A percentile compares a stretch with the other conserved stretches of the same genome.
phyloP scores from a whole-genome alignment of 2,797 vertebrate species.

The Melanotaenia maccullochi region DNA sequence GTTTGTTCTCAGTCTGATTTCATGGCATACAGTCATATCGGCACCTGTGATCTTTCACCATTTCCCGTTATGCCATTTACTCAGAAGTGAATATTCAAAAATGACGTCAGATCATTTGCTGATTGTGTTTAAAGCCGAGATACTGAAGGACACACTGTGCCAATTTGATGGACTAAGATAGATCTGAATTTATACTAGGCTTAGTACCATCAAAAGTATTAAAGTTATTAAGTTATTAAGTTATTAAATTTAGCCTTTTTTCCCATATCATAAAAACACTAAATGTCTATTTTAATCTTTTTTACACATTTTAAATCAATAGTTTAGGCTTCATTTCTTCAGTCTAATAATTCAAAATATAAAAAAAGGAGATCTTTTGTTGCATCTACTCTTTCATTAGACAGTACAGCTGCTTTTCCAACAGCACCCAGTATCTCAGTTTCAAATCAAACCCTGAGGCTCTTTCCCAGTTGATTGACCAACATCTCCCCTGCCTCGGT shows the following conservation, averaged over 20 bases:
- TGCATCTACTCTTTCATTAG: slow-evolving; percentile 4
- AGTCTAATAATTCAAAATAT: background rate
- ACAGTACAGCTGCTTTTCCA: slow-evolving; percentile 18
- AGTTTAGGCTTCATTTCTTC: background rate
- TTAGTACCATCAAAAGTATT: background rate
- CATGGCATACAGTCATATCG: too few relatives aligned
- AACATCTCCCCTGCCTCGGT: slow-evolving; percentile 55
- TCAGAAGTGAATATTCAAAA: too few relatives aligned
- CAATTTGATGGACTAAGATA: too few relatives aligned
- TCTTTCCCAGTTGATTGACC: slow-evolving; percentile 36
- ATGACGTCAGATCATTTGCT: too few relatives aligned
- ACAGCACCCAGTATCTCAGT: slow-evolving; percentile 23
- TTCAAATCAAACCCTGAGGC: slow-evolving; percentile 36
- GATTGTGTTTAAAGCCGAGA: too few relatives aligned
- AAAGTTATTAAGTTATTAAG: too few relatives aligned
- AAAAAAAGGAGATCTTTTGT: background rate
- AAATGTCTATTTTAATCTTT: background rate
- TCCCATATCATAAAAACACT: background rate
- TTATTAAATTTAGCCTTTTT: background rate
- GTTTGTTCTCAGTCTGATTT: too few relatives aligned
- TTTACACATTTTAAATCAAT: background rate
- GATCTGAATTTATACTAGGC: too few relatives aligned
- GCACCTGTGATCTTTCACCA: too few relatives aligned
- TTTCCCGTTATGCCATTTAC: too few relatives aligned
- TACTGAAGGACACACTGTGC: background rate